Percentiles rank a stretch among this genome's conserved stretches.
Conservation (phyloP, 2,113 vertebrate species). For the sheep (Ovis aries) region DNA sequence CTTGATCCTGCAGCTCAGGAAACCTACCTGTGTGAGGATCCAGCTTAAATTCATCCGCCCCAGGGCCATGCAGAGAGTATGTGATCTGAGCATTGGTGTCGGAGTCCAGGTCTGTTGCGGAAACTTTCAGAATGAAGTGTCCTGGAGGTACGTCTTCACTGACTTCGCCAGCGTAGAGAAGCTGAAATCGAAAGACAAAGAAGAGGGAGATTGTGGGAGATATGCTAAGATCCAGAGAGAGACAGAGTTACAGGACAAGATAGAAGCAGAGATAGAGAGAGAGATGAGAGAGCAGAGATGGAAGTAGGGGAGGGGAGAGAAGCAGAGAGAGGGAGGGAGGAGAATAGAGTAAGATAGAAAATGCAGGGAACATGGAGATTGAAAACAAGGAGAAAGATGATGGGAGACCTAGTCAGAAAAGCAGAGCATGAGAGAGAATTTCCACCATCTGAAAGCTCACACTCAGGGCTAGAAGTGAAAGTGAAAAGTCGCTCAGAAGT, state of each 20-base stretch:
- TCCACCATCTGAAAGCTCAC: background rate
- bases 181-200: constrained; percentile 75
- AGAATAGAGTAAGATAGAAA: background rate
- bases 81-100: constrained; percentile 91
- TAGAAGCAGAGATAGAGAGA: background rate
- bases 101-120: constrained; percentile 87
- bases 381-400: background rate
- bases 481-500: background rate
- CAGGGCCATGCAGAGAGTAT: constrained; percentile 90
- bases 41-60: constrained; percentile 90
- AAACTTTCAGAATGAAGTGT: constrained; percentile 88
- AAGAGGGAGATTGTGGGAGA: background rate
- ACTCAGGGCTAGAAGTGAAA: background rate
- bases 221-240: background rate
- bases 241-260: background rate
- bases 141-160: constrained; percentile 88
- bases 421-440: background rate
- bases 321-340: background rate
- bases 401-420: background rate
- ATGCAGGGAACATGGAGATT: background rate
- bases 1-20: background rate
- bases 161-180: constrained; percentile 87
- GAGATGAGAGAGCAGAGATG: background rate
- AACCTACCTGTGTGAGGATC: constrained; percentile 89
- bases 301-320: background rate